Evolutionary conservation across 2,797 vertebrate genomes (phyloP).

Genomic region (Gallinago solitaria): DNA sequence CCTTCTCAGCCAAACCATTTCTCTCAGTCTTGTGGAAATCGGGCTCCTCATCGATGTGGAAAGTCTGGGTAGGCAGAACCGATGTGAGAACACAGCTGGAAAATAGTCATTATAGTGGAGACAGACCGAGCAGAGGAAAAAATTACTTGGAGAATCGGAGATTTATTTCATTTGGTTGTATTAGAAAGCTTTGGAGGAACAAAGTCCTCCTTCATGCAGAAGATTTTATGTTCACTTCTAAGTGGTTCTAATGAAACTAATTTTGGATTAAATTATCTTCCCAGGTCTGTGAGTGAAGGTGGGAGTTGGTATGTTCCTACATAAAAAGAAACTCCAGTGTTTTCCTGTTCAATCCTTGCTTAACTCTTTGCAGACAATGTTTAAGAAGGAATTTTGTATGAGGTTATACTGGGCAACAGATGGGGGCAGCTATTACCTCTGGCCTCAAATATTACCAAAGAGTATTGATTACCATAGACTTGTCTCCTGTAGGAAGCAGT

Average conservation of each 20-base stretch:
- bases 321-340: not conserved
- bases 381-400: not conserved
- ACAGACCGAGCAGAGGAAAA: not conserved
- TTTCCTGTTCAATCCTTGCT: not conserved
- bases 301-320: not conserved
- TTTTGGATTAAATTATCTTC: not conserved
- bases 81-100: not conserved
- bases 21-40: not conserved
- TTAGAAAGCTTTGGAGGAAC: not conserved
- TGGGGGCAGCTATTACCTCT: not conserved
- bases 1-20: slow-evolving; percentile 7
- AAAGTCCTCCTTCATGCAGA: not conserved
- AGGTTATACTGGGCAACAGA: not conserved
- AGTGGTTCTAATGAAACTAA: not conserved
- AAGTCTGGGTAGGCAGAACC: slow-evolving; percentile 4
- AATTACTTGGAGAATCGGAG: not conserved
- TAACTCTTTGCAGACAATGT: not conserved
- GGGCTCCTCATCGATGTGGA: not conserved
- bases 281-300: not conserved
- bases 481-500: not conserved
- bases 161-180: not conserved
- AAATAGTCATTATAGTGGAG: not conserved
- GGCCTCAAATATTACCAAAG: not conserved
- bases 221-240: not conserved
- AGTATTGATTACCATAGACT: not conserved